A percentile compares a stretch with the other conserved stretches of the same genome.
Conservation (phyloP, 2,797 vertebrate species). For the Adrianichthys oophorus region DNA sequence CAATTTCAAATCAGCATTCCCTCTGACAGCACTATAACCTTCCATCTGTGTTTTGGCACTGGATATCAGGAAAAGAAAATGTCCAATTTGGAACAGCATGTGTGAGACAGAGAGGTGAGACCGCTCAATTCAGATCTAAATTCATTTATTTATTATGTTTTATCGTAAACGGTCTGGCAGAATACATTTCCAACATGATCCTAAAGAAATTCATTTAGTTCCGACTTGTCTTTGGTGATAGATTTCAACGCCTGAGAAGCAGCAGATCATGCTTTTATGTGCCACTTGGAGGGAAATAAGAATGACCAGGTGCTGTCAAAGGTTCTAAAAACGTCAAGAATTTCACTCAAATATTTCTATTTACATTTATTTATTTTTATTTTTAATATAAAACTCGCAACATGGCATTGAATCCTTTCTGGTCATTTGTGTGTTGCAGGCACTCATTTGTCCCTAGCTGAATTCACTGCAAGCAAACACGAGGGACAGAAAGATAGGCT, state of each 20-base stretch:
- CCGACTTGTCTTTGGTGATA: neutral
- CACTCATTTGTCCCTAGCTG: conserved; percentile 46
- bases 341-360: conserved; percentile 68
- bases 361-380: too few relatives aligned
- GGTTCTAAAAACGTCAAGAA: conserved; percentile 79
- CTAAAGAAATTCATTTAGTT: neutral
- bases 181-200: neutral
- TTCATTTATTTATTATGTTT: neutral
- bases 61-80: conserved; percentile 53
- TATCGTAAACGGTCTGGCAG: neutral
- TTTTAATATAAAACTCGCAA: conserved; percentile 48
- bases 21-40: conserved; percentile 69
- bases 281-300: conserved; percentile 91
- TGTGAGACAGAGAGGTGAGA: conserved; percentile 5
- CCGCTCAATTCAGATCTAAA: neutral
- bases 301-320: conserved; percentile 84
- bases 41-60: conserved; percentile 61
- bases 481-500: conserved; percentile 42
- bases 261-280: conserved; percentile 81
- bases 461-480: conserved; percentile 46
- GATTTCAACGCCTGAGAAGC: conserved; percentile 53
- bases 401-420: conserved; percentile 51
- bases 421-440: conserved; percentile 54
- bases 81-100: conserved; percentile 31
- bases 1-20: conserved; percentile 82